phyloP scores from a whole-genome alignment of 2,797 vertebrate species.

The Oceanodroma leucorhoa region DNA sequence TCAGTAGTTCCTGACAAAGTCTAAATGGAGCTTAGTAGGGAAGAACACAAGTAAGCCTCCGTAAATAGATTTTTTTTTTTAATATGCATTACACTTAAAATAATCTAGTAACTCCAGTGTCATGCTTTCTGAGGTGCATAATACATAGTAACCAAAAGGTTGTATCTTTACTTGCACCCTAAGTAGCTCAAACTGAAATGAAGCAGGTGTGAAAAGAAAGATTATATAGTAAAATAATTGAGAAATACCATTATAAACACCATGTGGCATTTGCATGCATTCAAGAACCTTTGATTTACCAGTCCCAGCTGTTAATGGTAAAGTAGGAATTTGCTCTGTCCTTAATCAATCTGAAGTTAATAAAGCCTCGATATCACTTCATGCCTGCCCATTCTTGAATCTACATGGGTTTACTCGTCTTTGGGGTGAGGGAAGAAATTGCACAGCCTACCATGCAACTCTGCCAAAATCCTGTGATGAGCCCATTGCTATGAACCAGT shows the following conservation, averaged over 20 bases:
- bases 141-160: background rate
- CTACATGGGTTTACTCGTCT: background rate
- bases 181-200: background rate
- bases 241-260: background rate
- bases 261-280: background rate
- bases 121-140: background rate
- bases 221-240: background rate
- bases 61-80: background rate
- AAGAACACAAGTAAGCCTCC: background rate
- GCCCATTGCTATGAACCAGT: constrained; percentile 55
- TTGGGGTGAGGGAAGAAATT: background rate
- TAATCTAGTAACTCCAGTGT: background rate
- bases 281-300: background rate
- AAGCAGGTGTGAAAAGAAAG: background rate
- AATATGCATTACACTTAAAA: too few species aligned
- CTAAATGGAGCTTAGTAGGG: background rate
- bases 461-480: constrained; percentile 8
- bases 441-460: background rate
- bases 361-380: background rate
- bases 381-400: background rate
- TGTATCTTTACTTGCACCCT: background rate
- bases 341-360: background rate
- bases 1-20: background rate
- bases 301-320: background rate
- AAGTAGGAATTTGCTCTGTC: background rate